Evolutionary conservation across 2,888 invertebrate genomes (phyloP).

Genomic region (Athalia rosae): DNA sequence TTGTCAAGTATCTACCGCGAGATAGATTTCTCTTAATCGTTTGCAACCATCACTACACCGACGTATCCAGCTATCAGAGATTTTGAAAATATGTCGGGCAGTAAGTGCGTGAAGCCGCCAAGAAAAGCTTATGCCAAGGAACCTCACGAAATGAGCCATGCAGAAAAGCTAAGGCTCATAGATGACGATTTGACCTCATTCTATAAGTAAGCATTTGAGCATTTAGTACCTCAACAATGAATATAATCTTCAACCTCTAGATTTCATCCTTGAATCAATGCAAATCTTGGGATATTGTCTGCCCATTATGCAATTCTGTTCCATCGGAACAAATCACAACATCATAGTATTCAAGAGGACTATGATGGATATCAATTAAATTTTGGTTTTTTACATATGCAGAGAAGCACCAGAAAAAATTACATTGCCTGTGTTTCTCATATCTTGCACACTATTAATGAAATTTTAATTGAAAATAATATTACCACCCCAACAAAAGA

Average conservation of each 20-base stretch:
- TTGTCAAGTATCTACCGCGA: neutral
- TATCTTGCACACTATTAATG: neutral
- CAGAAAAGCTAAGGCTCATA: constrained; percentile 69
- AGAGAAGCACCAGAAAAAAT: constrained; percentile 31
- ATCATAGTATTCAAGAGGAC: too few species aligned
- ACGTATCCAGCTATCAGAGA: neutral
- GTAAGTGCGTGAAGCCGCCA: constrained; percentile 67
- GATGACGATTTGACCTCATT: constrained; percentile 71
- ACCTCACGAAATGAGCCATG: constrained; percentile 70
- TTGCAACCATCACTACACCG: neutral
- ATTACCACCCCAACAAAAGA: too few species aligned
- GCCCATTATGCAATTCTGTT: too few species aligned
- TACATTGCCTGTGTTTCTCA: constrained; percentile 18
- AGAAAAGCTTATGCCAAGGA: constrained; percentile 67
- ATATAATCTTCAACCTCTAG: too few species aligned
- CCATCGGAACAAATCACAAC: too few species aligned
- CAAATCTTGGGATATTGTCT: neutral
- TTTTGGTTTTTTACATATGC: neutral
- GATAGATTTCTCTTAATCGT: neutral
- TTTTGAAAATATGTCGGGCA: constrained; percentile 61
- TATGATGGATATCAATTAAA: too few species aligned
- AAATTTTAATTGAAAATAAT: neutral
- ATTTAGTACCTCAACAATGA: neutral
- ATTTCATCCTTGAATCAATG: neutral
- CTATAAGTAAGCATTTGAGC: constrained; percentile 65